Conservation (phyloP, 2,888 invertebrate genomes). For the Thecocarcelia acutangulata region DNA sequence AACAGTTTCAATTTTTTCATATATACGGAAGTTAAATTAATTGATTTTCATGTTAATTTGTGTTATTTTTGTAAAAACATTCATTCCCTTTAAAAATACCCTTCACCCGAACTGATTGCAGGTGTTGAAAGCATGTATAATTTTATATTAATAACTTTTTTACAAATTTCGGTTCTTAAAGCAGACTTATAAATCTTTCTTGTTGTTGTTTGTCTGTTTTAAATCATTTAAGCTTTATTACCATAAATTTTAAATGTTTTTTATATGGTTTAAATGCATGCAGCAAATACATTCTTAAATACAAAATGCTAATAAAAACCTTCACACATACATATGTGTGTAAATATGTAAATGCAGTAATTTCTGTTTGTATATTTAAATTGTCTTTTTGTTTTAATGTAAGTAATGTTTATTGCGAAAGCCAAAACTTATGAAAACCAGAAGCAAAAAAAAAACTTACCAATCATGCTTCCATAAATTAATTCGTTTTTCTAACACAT, state of each 20-base stretch:
- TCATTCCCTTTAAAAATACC: not conserved
- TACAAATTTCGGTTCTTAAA: too few species aligned
- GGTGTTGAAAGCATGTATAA: not conserved
- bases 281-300: not conserved
- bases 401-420: too few species aligned
- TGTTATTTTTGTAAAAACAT: slow-evolving; percentile 22
- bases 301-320: not conserved
- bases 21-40: slow-evolving; percentile 42
- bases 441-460: too few species aligned
- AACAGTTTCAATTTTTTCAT: not conserved
- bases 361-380: too few species aligned
- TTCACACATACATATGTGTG: too few species aligned
- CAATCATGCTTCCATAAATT: too few species aligned
- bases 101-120: not conserved
- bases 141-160: slow-evolving; percentile 15
- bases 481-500: too few species aligned
- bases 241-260: not conserved
- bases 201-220: slow-evolving; percentile 11
- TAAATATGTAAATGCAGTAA: too few species aligned
- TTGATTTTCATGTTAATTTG: slow-evolving; percentile 23
- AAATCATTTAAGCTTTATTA: slow-evolving; percentile 15
- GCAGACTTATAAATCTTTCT: slow-evolving; percentile 27
- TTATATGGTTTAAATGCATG: slow-evolving; percentile 6
- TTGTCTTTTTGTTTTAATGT: too few species aligned
- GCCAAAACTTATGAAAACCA: too few species aligned